These are phyloP conservation scores for Lagodon rhomboides DNA, from an alignment of 2,797 vertebrate species.

Conservation along the genomic window DNA sequence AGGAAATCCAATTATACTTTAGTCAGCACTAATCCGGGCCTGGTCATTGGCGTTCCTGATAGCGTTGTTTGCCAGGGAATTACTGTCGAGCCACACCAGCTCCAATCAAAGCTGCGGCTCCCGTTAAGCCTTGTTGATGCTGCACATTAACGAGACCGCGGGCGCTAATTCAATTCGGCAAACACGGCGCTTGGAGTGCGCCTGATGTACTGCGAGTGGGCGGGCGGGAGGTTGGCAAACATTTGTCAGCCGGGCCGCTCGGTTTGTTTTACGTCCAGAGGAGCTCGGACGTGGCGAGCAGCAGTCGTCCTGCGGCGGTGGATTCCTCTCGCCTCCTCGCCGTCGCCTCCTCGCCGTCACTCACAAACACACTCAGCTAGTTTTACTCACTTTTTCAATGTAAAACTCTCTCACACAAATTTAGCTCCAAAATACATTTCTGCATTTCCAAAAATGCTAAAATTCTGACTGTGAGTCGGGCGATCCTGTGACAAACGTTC, in stretches of 20 bases:
- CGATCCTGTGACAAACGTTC: no score
- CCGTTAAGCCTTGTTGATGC: slow-evolving; percentile 56
- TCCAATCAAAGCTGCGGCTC: slow-evolving; percentile 50
- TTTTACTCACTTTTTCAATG: no score
- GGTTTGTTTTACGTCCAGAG: slow-evolving; percentile 11
- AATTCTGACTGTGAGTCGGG: no score
- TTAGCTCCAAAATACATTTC: no score
- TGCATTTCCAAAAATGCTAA: no score
- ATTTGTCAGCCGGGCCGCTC: not conserved
- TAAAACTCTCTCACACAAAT: no score
- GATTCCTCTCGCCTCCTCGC: not conserved
- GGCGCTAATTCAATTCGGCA: slow-evolving; percentile 58
- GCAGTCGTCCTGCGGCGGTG: not conserved
- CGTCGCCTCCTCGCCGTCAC: not conserved
- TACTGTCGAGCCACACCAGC: slow-evolving; percentile 28
- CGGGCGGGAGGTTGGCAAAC: slow-evolving; percentile 1
- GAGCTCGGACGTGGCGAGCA: not conserved
- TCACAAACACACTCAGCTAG: no score
- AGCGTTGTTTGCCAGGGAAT: slow-evolving; percentile 62
- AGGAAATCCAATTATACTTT: slow-evolving; percentile 63
- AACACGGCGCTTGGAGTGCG: slow-evolving; percentile 47
- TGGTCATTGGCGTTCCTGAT: slow-evolving; percentile 56
- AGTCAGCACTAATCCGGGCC: slow-evolving; percentile 53
- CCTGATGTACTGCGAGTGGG: slow-evolving; percentile 24
- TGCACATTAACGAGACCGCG: slow-evolving; percentile 53